phyloP scores from a whole-genome alignment of 2,113 vertebrate genomes.

The Chitala chitala region DNA sequence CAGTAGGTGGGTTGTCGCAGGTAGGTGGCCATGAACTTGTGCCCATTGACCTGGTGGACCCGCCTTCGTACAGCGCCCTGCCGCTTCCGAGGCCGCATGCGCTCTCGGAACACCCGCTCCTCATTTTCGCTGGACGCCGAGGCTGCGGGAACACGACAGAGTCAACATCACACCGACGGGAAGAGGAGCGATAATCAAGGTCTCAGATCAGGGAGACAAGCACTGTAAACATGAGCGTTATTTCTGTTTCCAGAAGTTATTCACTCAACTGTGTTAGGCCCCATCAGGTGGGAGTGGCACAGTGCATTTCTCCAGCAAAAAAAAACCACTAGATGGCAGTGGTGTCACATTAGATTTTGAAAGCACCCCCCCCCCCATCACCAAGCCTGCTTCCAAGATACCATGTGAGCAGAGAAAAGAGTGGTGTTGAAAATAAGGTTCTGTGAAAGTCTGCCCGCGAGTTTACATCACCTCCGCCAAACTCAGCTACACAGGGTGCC shows the following conservation, averaged over 20 bases:
- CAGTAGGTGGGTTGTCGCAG: conserved; percentile 93
- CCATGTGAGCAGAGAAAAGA: not conserved
- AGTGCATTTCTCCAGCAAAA: conserved; percentile 2
- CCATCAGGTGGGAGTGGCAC: conserved; percentile 17
- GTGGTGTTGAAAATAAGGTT: not conserved
- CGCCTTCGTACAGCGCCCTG: conserved; percentile 87
- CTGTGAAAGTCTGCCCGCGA: not conserved
- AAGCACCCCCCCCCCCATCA: not conserved
- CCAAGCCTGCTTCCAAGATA: not conserved
- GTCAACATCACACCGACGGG: not conserved
- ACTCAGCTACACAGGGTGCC: not conserved
- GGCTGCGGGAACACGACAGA: conserved; percentile 28
- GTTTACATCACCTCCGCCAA: conserved; percentile 4
- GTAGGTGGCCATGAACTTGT: conserved; percentile 97
- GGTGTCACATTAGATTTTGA: not conserved
- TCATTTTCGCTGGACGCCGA: conserved; percentile 80
- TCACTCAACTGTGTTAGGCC: not conserved
- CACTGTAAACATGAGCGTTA: not conserved
- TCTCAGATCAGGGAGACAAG: not conserved
- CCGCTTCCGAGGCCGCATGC: conserved; percentile 85
- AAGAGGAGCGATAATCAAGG: too few species aligned
- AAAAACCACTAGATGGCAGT: conserved; percentile 25
- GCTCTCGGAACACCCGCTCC: conserved; percentile 85
- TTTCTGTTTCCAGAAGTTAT: too few species aligned
- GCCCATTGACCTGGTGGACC: conserved; percentile 93